These are phyloP conservation scores for Daktulosphaira vitifoliae DNA, from an alignment of 1,140 invertebrate genomes.

Conservation along the genomic window DNA sequence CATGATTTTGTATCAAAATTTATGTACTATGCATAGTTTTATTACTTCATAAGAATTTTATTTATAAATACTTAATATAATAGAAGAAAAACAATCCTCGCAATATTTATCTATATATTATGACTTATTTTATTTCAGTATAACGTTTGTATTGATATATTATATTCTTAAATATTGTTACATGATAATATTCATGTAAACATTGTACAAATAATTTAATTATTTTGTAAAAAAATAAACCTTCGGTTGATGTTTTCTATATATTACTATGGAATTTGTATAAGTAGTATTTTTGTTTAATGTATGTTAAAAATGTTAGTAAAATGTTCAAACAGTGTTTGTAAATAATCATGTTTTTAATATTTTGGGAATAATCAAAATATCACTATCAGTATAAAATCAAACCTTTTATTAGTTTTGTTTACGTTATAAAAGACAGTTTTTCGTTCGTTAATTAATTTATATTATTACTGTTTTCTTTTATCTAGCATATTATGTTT, in stretches of 20 bases:
- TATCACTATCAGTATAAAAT: slow-evolving; percentile 27
- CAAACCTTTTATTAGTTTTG: slow-evolving; percentile 26
- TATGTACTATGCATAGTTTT: too few species aligned
- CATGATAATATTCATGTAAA: not conserved
- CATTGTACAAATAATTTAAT: not conserved
- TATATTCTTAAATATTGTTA: too few species aligned
- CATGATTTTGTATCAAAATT: not conserved
- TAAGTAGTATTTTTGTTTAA: not conserved
- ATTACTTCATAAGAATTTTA: too few species aligned
- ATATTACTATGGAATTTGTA: too few species aligned
- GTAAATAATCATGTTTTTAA: slow-evolving; percentile 22
- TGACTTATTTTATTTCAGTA: slow-evolving; percentile 6
- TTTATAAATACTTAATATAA: too few species aligned
- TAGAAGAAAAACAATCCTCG: slow-evolving; percentile 7
- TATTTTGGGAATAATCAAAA: slow-evolving; percentile 31
- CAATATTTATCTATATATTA: slow-evolving; percentile 9
- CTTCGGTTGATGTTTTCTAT: too few species aligned
- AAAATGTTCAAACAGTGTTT: not conserved
- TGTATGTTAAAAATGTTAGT: slow-evolving; percentile 25
- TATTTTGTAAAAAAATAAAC: slow-evolving; percentile 24
- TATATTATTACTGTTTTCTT: not conserved
- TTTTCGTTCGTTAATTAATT: slow-evolving; percentile 16
- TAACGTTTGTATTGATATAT: slow-evolving; percentile 11
- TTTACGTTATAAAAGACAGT: not conserved
- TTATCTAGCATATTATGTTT: too few species aligned